Evolutionary conservation across 1,140 invertebrate species (phyloP), one percentile per base, ranked within the genome.

Genomic region (Aphaenogaster floridana): DNA sequence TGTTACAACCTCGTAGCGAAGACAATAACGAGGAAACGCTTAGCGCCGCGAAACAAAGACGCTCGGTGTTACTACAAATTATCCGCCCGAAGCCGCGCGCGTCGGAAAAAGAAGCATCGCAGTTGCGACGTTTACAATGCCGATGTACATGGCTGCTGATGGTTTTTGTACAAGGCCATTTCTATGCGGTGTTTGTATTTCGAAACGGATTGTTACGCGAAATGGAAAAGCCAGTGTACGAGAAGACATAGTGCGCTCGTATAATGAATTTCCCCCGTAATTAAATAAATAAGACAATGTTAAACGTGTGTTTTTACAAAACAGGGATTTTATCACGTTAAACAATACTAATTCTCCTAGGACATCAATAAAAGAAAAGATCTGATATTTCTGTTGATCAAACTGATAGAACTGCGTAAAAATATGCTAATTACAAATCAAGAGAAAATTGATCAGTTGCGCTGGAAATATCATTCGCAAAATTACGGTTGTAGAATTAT

Each of bases 21-120:
- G 72, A 84, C 80, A 84, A 84, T 84, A 84, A 84, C 80, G 80
- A 84, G 80, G 80, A 84, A 84, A 84, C 54, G 80, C 69, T 84
- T 84, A 84, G 69, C 66, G 66, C 80, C 80, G 80, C 54, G 57
- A 61, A 84, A 84, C 69, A 84, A 84, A 84, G 80, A 84, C 80
- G 80, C 69, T 84, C 80, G 69, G 69, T 84, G 80, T 84, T 84
- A 84, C 80, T 76, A 76, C 80, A 84, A 84, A 84, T 84, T 84
- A 74, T 76, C 69, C 80, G 54, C 42, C 68, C 80, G 68, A 59
- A 74, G 80, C 61, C 77, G 77, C 80, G 28, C 52, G 50, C 52
- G 42, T 39, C 69, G 80, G 28, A 57, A 84, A 84, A 84, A 84
- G 80, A 84, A 63, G 42, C 78, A 61, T 61, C 54, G 42, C 34